Conservation (phyloP, 2,797 vertebrate species). For the Sebastes hubbsi region DNA sequence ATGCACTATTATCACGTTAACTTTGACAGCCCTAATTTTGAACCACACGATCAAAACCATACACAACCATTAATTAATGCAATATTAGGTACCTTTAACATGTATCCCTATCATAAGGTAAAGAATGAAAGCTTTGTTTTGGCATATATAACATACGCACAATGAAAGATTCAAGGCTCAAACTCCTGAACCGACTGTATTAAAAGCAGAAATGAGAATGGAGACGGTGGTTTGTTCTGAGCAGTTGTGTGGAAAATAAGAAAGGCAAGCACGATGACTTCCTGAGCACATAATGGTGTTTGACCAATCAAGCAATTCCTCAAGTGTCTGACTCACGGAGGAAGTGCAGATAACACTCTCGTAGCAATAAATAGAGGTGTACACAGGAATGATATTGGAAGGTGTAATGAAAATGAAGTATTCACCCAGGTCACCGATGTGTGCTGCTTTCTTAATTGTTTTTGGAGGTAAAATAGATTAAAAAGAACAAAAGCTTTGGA, state of each 20-base stretch:
- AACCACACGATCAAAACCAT: no score
- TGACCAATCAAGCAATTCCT: not conserved
- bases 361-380: not conserved
- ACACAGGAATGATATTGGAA: not conserved
- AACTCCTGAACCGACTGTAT: not conserved
- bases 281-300: not conserved
- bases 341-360: not conserved
- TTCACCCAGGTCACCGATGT: no score
- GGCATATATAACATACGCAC: not conserved
- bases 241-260: conserved; percentile 31
- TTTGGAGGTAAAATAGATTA: no score
- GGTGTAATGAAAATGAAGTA: not conserved
- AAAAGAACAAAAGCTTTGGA: no score
- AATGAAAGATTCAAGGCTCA: no score
- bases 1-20: no score
- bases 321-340: not conserved
- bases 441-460: no score
- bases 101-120: not conserved
- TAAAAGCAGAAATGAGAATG: not conserved
- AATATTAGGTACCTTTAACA: not conserved
- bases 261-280: not conserved
- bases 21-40: no score
- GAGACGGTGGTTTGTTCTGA: not conserved
- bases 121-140: not conserved
- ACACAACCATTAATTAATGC: not conserved